Conservation (phyloP, 2,797 vertebrate genomes). For the Schizothorax lantsangensis region DNA sequence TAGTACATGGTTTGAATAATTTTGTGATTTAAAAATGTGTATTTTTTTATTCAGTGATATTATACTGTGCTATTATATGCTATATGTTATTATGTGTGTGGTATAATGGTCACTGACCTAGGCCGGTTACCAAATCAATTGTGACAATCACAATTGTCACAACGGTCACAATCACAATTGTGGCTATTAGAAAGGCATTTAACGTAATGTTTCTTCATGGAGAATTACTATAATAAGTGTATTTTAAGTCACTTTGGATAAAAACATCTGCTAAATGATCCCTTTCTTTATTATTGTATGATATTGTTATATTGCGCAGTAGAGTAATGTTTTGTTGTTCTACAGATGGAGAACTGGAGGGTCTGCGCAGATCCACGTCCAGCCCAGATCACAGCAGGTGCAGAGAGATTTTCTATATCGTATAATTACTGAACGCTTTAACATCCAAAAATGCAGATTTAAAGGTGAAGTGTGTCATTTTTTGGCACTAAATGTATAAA, state of each 20-base stretch:
- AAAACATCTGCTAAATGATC: constrained; percentile 17
- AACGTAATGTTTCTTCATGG: not conserved
- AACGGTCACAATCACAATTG: not conserved
- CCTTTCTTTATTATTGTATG: constrained; percentile 20
- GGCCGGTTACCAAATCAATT: not conserved
- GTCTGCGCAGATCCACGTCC: constrained; percentile 76
- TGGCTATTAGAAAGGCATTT: not conserved
- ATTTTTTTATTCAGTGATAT: not conserved
- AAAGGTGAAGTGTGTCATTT: not conserved
- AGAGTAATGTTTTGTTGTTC: constrained; percentile 32
- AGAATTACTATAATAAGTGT: not conserved
- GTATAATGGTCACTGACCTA: not conserved
- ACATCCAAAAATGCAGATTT: not conserved
- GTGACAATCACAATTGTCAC: not conserved
- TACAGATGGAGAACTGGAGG: constrained; percentile 76
- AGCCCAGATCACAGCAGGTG: constrained; percentile 82
- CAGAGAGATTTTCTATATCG: not conserved
- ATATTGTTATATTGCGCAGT: not conserved
- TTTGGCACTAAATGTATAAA: not conserved
- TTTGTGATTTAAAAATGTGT: not conserved
- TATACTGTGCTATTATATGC: not conserved
- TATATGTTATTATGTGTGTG: not conserved
- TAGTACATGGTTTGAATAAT: not conserved
- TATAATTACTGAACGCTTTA: not conserved
- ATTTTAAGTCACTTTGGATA: not conserved